A percentile compares a stretch with the other conserved stretches of the same genome.
Evolutionary conservation across 1,140 invertebrate genomes (phyloP).

Genomic region (Pteromalus puparum): DNA sequence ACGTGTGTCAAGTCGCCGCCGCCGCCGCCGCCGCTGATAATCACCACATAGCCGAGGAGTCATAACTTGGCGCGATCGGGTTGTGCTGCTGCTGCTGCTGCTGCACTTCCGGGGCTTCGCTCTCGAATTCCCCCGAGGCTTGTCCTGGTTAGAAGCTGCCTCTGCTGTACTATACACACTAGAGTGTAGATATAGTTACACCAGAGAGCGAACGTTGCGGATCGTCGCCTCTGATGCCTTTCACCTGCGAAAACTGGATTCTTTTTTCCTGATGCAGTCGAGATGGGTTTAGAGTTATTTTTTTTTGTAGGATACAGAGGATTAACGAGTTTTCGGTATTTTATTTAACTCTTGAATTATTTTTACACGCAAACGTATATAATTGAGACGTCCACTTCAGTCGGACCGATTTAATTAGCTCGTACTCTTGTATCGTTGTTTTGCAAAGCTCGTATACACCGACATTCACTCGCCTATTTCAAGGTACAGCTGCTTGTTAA

Average conservation of each 20-base stretch:
- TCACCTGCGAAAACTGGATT: not conserved
- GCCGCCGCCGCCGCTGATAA: constrained; percentile 14
- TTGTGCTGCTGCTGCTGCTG: too few relatives aligned
- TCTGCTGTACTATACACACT: not conserved
- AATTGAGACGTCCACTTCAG: not conserved
- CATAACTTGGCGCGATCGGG: constrained; percentile 12
- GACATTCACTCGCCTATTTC: not conserved
- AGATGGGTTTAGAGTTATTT: too few relatives aligned
- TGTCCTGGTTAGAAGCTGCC: not conserved
- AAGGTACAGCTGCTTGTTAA: not conserved
- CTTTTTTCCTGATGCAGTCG: not conserved
- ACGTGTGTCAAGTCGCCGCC: not conserved
- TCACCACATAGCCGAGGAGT: constrained; percentile 20
- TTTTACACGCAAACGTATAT: not conserved
- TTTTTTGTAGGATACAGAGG: too few relatives aligned
- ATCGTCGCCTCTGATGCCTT: not conserved
- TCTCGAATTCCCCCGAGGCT: constrained; percentile 8
- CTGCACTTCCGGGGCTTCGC: constrained; percentile 10
- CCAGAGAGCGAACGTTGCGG: too few relatives aligned
- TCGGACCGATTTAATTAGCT: not conserved
- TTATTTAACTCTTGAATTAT: too few relatives aligned
- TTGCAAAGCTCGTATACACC: not conserved
- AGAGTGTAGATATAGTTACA: not conserved
- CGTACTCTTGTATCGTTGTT: not conserved
- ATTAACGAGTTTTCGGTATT: too few relatives aligned